Evolutionary conservation across 2,888 invertebrate species (phyloP).

Genomic region (Watsonalla binaria): DNA sequence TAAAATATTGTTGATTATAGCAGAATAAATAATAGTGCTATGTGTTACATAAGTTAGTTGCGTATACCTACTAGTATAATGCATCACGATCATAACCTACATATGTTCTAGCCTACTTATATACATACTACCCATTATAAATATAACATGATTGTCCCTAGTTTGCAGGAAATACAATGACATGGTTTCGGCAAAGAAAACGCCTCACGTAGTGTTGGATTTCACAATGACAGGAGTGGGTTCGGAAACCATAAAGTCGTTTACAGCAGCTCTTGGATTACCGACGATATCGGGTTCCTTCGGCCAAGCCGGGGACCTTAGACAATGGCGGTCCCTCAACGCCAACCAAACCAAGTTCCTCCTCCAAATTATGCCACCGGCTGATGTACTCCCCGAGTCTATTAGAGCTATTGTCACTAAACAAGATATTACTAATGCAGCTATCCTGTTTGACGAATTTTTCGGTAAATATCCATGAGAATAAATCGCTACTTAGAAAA

Average conservation of each 20-base stretch:
- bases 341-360: slow-evolving; percentile 85
- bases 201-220: slow-evolving; percentile 89
- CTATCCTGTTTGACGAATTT: slow-evolving; percentile 92
- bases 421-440: slow-evolving; percentile 94
- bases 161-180: slow-evolving; percentile 86
- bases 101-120: too few relatives aligned
- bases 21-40: too few relatives aligned
- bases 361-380: slow-evolving; percentile 91
- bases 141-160: slow-evolving; percentile 32
- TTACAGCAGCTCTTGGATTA: slow-evolving; percentile 86
- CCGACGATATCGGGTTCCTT: slow-evolving; percentile 92
- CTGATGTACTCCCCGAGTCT: slow-evolving; percentile 90
- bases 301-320: slow-evolving; percentile 89
- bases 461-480: slow-evolving; percentile 80
- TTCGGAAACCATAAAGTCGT: slow-evolving; percentile 91
- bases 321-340: slow-evolving; percentile 88
- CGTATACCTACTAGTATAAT: too few relatives aligned
- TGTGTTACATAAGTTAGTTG: too few relatives aligned
- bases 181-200: slow-evolving; percentile 80
- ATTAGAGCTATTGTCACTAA: slow-evolving; percentile 88
- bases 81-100: too few relatives aligned
- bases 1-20: too few relatives aligned
- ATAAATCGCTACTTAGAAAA: too few relatives aligned
- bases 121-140: too few relatives aligned
- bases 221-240: slow-evolving; percentile 88